Evolutionary conservation across 2,797 vertebrate species (phyloP), one percentile per base, ranked within the genome.

Genomic region (Florisuga fusca): DNA sequence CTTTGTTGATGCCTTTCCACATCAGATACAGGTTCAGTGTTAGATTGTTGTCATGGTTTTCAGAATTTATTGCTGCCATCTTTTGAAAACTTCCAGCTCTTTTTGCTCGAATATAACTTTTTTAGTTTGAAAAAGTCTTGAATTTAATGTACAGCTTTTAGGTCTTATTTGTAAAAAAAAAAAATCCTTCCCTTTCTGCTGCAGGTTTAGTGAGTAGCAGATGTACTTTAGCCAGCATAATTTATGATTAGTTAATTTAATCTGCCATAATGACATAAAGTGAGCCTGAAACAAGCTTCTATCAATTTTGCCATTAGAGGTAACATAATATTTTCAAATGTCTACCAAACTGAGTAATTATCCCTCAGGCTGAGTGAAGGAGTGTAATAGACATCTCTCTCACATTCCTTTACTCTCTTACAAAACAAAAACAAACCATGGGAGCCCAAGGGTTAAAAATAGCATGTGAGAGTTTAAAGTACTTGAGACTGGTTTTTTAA

Each of bases 231-330:
- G 87, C 88, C 66, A 83, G 48, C 22, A n/a, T 96, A 97, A 97
- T 97, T 97, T 97, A 95, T 95, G 96, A 97, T 96, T 95, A 94
- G 91, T 94, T 95, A 96, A 96, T 97, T 98, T 97, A 97, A 97
- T 97, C 89, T 96, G 78, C 95, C 76, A 81, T 94, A 97, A 97
- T 95, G 96, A 89, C 91, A 95, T 95, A 95, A 96, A 97, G 93
- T 84, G 90, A 97, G 87, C 50, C 90, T 96, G 96, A 95, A 97
- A 96, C 93, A 97, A 97, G 89, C 78, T 94, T 92, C 90, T 96
- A 97, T 97, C 94, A 95, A 75, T 96, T 97, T 96, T 94, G 55
- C 92, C 53, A 12, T 97, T 97, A 88, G 92, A 97, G 84, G 89
- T 96, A 97, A 96, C 93, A 96, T 97, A 97, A 94, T 96, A 97